Conservation (phyloP, 1,140 invertebrate genomes). For the Psix sp. region DNA sequence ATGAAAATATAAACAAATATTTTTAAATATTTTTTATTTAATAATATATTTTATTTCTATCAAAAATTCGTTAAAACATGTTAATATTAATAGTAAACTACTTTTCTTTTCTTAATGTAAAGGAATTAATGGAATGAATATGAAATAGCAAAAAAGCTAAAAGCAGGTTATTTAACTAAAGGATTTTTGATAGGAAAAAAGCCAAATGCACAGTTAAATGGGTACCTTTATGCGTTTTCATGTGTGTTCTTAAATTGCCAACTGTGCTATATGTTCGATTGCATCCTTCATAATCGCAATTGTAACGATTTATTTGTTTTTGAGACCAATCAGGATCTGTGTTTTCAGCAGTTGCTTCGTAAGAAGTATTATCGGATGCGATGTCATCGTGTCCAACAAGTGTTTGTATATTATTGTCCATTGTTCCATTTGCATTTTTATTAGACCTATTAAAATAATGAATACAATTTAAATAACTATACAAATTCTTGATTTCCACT, state of each 20-base stretch:
- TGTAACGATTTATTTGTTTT: constrained; percentile 84
- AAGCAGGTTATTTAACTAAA: too few relatives aligned
- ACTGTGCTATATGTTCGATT: constrained; percentile 93
- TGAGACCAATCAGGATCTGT: constrained; percentile 81
- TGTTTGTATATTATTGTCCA: constrained; percentile 79
- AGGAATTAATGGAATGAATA: constrained; percentile 24
- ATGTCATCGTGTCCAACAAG: constrained; percentile 78
- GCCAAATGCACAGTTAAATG: neutral
- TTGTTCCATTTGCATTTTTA: too few relatives aligned
- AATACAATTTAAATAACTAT: too few relatives aligned
- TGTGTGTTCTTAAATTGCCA: constrained; percentile 95
- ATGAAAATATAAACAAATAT: too few relatives aligned
- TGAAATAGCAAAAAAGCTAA: too few relatives aligned
- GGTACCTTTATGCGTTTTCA: constrained; percentile 96
- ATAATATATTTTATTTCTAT: too few relatives aligned
- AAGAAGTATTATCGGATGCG: constrained; percentile 81
- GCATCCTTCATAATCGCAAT: constrained; percentile 94
- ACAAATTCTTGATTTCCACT: too few relatives aligned
- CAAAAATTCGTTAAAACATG: too few relatives aligned
- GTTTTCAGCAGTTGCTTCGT: constrained; percentile 83
- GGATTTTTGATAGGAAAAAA: neutral
- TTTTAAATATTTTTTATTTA: too few relatives aligned
- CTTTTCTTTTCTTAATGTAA: too few relatives aligned
- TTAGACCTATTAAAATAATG: too few relatives aligned
- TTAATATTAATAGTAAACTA: too few relatives aligned